Percentiles rank a stretch among this genome's conserved stretches.
These are phyloP conservation scores for Proterorhinus semilunaris DNA, from an alignment of 2,113 vertebrate species.

Conservation along the genomic window DNA sequence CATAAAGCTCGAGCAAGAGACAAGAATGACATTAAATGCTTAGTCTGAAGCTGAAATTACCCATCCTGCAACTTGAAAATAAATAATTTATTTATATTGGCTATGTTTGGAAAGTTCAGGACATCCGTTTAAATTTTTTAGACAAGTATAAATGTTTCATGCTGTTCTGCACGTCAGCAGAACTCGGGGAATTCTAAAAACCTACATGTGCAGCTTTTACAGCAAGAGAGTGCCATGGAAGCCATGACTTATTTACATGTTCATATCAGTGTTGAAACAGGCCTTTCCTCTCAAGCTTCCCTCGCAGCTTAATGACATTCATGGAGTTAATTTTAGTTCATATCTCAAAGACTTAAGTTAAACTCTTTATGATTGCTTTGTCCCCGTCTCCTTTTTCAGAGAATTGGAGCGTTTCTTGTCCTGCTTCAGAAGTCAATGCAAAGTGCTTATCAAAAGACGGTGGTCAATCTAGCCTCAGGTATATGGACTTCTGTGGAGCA, in stretches of 20 bases:
- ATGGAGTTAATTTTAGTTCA: slow-evolving; percentile 10
- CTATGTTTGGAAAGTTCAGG: slow-evolving; percentile 69
- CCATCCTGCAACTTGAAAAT: slow-evolving; percentile 54
- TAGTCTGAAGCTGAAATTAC: slow-evolving; percentile 29
- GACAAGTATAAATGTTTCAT: slow-evolving; percentile 75
- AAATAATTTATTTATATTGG: slow-evolving; percentile 69
- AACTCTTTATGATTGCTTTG: slow-evolving; percentile 25
- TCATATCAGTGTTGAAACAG: slow-evolving; percentile 58
- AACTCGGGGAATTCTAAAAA: slow-evolving; percentile 70
- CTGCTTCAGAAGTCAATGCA: slow-evolving; percentile 17
- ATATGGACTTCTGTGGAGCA: slow-evolving; percentile 21
- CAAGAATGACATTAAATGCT: not conserved
- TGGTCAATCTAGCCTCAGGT: slow-evolving; percentile 31
- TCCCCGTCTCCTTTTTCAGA: slow-evolving; percentile 11
- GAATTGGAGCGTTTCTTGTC: slow-evolving; percentile 21
- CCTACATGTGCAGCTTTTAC: slow-evolving; percentile 55
- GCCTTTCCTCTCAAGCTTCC: slow-evolving; percentile 34
- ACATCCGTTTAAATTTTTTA: slow-evolving; percentile 79
- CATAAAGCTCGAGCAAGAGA: not conserved
- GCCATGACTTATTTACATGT: slow-evolving; percentile 69
- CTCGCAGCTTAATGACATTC: slow-evolving; percentile 27
- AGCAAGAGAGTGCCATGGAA: slow-evolving; percentile 24
- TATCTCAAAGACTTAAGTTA: slow-evolving; percentile 12
- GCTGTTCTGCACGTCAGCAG: slow-evolving; percentile 65
- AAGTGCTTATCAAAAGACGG: slow-evolving; percentile 25